These are phyloP conservation scores for Megaceryle torquata DNA, from an alignment of 2,113 vertebrate genomes.

Conservation along the genomic window DNA sequence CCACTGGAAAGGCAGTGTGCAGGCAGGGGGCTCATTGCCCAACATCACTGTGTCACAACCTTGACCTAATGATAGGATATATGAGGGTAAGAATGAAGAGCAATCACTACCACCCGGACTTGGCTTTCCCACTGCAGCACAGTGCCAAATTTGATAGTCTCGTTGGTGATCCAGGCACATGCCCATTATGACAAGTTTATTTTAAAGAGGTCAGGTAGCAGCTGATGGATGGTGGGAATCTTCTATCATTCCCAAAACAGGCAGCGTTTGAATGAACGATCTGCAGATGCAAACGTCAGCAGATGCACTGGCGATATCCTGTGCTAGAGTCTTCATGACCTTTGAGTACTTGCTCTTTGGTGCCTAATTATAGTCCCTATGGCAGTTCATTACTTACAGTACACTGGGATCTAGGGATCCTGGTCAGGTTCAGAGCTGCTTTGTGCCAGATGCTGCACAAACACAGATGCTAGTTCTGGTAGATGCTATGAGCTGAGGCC, in stretches of 20 bases:
- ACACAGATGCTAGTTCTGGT: not conserved
- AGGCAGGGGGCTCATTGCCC: not conserved
- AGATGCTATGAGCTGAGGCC: not conserved
- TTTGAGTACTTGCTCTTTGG: not conserved
- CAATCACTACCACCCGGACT: not conserved
- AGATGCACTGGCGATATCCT: not conserved
- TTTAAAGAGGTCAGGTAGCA: conserved; percentile 36
- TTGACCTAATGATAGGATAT: not conserved
- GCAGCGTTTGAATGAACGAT: not conserved
- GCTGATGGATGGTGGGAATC: not conserved
- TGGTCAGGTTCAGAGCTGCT: not conserved
- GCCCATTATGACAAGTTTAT: conserved; percentile 3
- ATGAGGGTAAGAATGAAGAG: not conserved
- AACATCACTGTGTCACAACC: not conserved
- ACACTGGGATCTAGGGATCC: not conserved
- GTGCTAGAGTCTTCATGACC: not conserved
- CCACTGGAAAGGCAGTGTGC: not conserved
- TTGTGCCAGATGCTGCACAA: not conserved
- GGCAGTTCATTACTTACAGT: not conserved
- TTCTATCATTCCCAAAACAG: conserved; percentile 23
- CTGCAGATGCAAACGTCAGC: not conserved
- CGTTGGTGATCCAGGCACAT: conserved; percentile 20
- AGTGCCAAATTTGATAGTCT: conserved; percentile 47
- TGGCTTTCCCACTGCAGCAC: not conserved
- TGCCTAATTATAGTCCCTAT: not conserved